A percentile compares a stretch with the other conserved stretches of the same genome.
phyloP scores from a whole-genome alignment of 53 echinoderm and acorn worm species.

The Echinometra lucunter region DNA sequence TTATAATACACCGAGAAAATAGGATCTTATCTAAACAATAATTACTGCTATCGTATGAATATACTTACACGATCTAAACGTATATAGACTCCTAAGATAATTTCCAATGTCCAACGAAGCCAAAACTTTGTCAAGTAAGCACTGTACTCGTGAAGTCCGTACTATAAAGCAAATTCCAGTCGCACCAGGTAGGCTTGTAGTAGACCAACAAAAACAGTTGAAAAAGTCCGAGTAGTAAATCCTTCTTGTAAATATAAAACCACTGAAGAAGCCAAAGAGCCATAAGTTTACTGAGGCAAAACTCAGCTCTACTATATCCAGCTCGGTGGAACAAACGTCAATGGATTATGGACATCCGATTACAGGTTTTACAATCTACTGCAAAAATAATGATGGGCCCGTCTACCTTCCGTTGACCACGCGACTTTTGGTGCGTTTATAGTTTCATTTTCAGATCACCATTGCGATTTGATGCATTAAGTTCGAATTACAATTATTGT shows the following conservation, averaged over 20 bases:
- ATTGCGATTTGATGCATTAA: too few relatives aligned
- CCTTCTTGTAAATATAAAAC: not conserved
- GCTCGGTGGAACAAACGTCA: not conserved
- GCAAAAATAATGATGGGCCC: not conserved
- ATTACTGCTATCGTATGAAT: not conserved
- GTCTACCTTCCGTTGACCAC: not conserved
- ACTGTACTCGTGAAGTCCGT: not conserved
- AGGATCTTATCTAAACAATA: too few relatives aligned
- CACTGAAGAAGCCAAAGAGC: not conserved
- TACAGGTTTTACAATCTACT: not conserved
- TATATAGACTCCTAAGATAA: not conserved
- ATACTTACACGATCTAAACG: not conserved
- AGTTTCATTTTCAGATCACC: too few relatives aligned
- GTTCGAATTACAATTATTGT: too few relatives aligned
- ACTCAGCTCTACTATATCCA: not conserved
- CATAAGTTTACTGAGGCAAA: not conserved
- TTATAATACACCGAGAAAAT: too few relatives aligned
- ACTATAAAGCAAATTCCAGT: not conserved
- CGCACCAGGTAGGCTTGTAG: not conserved
- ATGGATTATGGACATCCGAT: conserved; percentile 4
- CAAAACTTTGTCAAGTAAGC: not conserved
- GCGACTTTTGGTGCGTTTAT: too few relatives aligned
- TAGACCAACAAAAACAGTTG: conserved; percentile 16
- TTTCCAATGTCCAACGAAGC: not conserved
- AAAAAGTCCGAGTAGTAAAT: not conserved